Conservation (phyloP, 2,888 invertebrate species). For the Himalopsyche tibetana region DNA sequence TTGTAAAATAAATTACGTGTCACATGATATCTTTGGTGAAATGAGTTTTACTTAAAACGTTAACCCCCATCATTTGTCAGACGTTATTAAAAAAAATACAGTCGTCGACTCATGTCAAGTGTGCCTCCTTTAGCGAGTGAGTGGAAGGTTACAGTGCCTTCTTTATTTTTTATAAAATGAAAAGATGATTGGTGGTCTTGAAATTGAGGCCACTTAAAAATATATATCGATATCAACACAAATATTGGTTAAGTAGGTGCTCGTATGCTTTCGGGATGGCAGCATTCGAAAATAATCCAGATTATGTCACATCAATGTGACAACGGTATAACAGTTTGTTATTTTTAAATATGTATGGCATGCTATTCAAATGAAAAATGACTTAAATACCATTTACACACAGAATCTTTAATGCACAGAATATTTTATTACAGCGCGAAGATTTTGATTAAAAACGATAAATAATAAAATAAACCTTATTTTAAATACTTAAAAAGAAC, state of each 20-base stretch:
- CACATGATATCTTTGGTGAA: background rate
- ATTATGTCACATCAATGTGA: conserved; percentile 14
- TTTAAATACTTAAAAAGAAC: too few relatives aligned
- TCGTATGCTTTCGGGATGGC: background rate
- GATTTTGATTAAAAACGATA: too few relatives aligned
- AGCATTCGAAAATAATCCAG: background rate
- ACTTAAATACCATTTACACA: too few relatives aligned
- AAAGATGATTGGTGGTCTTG: background rate
- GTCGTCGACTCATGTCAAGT: background rate
- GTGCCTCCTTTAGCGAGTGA: background rate
- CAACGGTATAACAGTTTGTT: background rate
- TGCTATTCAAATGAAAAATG: too few relatives aligned
- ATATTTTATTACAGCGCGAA: too few relatives aligned
- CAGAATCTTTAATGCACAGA: too few relatives aligned
- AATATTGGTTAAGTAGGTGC: background rate
- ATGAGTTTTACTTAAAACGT: background rate
- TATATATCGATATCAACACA: background rate
- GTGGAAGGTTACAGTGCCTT: background rate
- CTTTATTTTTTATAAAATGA: background rate
- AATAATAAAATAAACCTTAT: too few relatives aligned
- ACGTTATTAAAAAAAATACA: background rate
- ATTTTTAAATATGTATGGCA: too few relatives aligned
- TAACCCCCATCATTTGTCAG: conserved; percentile 13
- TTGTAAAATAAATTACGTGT: too few relatives aligned
- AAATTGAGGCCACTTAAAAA: background rate